Percentiles rank a stretch among this genome's conserved stretches.
Conservation (phyloP, 2,797 vertebrate species). For the Coreius guichenoti region DNA sequence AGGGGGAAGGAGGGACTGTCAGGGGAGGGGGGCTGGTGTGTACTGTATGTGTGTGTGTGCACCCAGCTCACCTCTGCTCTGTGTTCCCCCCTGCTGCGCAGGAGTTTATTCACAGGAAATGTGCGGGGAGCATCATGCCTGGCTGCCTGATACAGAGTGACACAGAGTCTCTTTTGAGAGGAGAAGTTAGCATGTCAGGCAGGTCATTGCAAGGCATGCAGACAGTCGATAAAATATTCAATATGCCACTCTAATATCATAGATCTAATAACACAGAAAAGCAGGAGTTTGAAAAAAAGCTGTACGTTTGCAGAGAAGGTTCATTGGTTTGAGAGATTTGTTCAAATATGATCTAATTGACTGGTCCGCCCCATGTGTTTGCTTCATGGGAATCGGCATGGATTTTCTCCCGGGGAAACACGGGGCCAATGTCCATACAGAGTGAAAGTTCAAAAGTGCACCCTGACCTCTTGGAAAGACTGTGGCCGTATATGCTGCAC, state of each 20-base stretch:
- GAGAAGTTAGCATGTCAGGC: constrained; percentile 87
- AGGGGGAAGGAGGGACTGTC: constrained; percentile 69
- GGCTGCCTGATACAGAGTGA: constrained; percentile 84
- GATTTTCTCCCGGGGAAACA: constrained; percentile 60
- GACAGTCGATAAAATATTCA: constrained; percentile 94
- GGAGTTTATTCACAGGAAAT: constrained; percentile 86
- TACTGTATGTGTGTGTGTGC: constrained; percentile 56
- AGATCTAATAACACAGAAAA: constrained; percentile 81
- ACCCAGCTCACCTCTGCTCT: constrained; percentile 69
- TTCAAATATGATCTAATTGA: constrained; percentile 65
- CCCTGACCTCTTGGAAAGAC: constrained; percentile 64
- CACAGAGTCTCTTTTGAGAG: constrained; percentile 84
- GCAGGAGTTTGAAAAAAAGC: constrained; percentile 54
- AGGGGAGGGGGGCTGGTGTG: constrained; percentile 66
- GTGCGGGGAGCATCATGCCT: constrained; percentile 82
- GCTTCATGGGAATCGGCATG: constrained; percentile 63
- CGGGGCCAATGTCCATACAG: constrained; percentile 47
- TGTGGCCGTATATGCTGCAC: constrained; percentile 41
- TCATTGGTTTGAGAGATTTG: constrained; percentile 61
- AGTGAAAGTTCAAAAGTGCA: constrained; percentile 77
- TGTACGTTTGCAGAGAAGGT: constrained; percentile 55
- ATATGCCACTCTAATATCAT: constrained; percentile 86
- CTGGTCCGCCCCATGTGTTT: constrained; percentile 55
- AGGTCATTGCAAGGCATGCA: constrained; percentile 88
- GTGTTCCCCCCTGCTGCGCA: constrained; percentile 79